Base-by-base conservation (phyloP, 2,888 invertebrate genomes). In the Heliothis peltigera region DNA sequence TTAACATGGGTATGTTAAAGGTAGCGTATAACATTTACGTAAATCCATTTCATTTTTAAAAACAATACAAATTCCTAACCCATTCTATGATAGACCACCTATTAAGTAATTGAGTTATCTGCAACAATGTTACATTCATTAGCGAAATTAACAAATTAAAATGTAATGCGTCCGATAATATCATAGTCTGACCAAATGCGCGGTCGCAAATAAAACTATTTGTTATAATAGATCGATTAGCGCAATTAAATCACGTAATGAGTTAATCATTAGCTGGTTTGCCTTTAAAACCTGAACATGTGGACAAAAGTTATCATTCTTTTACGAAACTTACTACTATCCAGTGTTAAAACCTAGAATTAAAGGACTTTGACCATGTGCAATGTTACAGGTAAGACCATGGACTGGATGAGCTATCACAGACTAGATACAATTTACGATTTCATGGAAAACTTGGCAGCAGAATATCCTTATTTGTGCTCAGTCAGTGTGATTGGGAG, bases 351-450 rank as follows among this genome's bases (percentile, higher is more conserved):
- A 0, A 28, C n/a, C 32, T 32, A 2, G 32, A 10, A 8, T 32
- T 32, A 10, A 0, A 32, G 28, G 28, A 32, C 0, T 10, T 32
- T 32, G 32, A 32, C 32, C 32, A 32, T 32, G 32, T 32, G 32
- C 32, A 32, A 32, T 19, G 32, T 52, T 67, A 0, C 32, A 67
- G 66, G 15, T 0, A 64, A 43, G 10, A 64, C 35, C 1, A 94
- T 95, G 92, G 91, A 95, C 69, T 95, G 94, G 94, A 82, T 82
- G 7, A 86, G 74, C 43, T 95, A 93, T 74, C 90, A 95, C 46
- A 86, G 91, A 3, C 77, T 95, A 59, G 86, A 87, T n/a, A 85
- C 87, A 0, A 93, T 95, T 32, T 91, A 94, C 69, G 77, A 76
- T 0, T 94, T 92, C 54, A 79, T 94, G 87, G 91, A 94, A 7